phyloP scores from a whole-genome alignment of 2,113 vertebrate species.

The Phalacrocorax aristotelis region DNA sequence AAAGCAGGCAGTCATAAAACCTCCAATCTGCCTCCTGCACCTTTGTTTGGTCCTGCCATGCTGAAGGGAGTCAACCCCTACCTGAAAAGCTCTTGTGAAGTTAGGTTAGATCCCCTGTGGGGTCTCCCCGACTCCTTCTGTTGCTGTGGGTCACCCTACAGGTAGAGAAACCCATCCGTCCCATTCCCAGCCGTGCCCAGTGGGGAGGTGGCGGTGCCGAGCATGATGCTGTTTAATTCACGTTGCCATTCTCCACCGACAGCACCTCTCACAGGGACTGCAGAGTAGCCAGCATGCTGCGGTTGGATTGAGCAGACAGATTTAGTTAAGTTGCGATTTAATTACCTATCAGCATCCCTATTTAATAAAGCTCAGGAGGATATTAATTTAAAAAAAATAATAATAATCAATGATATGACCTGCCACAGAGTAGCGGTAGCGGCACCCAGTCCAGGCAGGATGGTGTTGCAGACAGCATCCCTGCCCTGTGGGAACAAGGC shows the following conservation, averaged over 20 bases:
- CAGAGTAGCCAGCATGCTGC: conserved; percentile 39
- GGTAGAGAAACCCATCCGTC: not conserved
- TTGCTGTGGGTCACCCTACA: not conserved
- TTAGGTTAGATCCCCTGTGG: not conserved
- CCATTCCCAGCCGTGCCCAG: not conserved
- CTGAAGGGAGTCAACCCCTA: not conserved
- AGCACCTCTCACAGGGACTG: conserved; percentile 20
- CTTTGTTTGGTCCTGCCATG: not conserved
- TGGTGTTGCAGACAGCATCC: not conserved
- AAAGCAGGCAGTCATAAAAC: not conserved
- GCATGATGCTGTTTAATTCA: not conserved
- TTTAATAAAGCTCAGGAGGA: conserved; percentile 76
- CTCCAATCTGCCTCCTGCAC: not conserved
- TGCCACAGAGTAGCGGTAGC: not conserved
- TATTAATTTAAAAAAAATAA: conserved; percentile 65
- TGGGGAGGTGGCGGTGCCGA: not conserved
- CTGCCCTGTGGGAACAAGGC: not conserved
- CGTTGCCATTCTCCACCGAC: not conserved
- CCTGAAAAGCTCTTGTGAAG: not conserved
- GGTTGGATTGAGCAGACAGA: conserved; percentile 49
- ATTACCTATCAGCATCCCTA: conserved; percentile 72
- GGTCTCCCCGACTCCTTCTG: not conserved
- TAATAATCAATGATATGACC: conserved; percentile 50
- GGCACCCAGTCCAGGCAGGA: not conserved
- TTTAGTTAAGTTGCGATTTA: conserved; percentile 77